A percentile compares a stretch with the other conserved stretches of the same genome.
phyloP scores from a whole-genome alignment of 2,797 vertebrate species.

The Typhlichthys eigenmanni region DNA sequence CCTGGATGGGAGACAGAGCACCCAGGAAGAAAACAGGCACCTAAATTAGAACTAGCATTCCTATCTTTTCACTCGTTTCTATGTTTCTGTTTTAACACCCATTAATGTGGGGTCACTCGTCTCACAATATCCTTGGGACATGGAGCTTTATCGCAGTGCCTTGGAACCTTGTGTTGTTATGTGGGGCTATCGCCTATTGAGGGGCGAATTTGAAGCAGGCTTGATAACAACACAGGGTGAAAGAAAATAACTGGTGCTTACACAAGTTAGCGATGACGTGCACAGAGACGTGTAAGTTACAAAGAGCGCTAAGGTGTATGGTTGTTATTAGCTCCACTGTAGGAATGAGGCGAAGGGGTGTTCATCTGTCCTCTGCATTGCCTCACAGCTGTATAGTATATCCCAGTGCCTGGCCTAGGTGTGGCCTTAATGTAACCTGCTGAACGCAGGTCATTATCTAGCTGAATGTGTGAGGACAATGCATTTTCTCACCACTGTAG shows the following conservation, averaged over 20 bases:
- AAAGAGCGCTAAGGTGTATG: not conserved
- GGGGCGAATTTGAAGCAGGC: not conserved
- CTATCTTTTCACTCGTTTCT: slow-evolving; percentile 3
- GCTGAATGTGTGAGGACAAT: slow-evolving; percentile 33
- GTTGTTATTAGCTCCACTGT: slow-evolving; percentile 14
- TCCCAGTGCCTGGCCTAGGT: slow-evolving; percentile 22
- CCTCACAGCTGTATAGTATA: slow-evolving; percentile 29
- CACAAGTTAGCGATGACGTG: not conserved
- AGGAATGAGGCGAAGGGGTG: not conserved
- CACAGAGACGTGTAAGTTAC: not conserved
- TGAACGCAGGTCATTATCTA: slow-evolving; percentile 36
- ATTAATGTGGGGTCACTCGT: slow-evolving; percentile 11
- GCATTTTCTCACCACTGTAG: too few species aligned
- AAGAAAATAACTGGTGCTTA: not conserved
- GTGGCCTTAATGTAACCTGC: slow-evolving; percentile 20
- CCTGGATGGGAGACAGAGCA: slow-evolving; percentile 3
- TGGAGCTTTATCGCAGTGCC: not conserved
- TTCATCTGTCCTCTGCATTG: not conserved
- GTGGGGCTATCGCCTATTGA: too few species aligned
- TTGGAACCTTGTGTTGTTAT: slow-evolving; percentile 4
- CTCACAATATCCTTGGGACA: slow-evolving; percentile 2
- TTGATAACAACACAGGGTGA: not conserved
- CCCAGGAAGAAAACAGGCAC: slow-evolving; percentile 1
- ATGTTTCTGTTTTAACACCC: slow-evolving; percentile 1
- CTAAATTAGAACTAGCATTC: slow-evolving; percentile 17